Base-by-base conservation (phyloP, 2,888 invertebrate genomes). In the Eristalinus sepulchralis region DNA sequence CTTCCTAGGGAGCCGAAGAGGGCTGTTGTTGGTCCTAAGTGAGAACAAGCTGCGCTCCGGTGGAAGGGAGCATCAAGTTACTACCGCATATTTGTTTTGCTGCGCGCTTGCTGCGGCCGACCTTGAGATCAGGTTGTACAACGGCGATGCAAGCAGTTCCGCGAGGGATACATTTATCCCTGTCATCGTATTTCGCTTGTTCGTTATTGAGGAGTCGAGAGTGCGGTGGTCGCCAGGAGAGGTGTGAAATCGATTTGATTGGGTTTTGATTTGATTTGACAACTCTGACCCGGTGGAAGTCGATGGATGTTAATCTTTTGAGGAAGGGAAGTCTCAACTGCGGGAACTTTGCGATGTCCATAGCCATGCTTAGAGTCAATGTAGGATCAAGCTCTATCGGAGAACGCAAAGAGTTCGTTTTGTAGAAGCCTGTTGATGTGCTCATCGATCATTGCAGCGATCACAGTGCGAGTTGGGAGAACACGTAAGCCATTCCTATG, bases 41-140 rank as follows among this genome's bases (percentile, higher is more conserved):
- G 71, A 62, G 76, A 76, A 80, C 24, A 57, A 39, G 13, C 76
- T 17, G 34, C 24, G 55, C n/a, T 33, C 31, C 11, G 17, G 27
- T 22, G 57, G 20, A 22, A 27, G 60, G 70, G 27, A 34, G 27
- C 78, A 27, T 83, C 83, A 27, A 64, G 83, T 83, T 83, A 80
- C 83, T 83, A 80, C 83, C 80, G 83, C 83, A 83, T 83, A 70
- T 82, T 85, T 81, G 77, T 64, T 82, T 76, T 59, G 64, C 66
- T 31, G 60, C 13, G 36, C 36, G 77, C 67, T 39, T n/a, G 47
- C 31, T 85, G 17, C 8, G n/a, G 6, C 8, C 17, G 82, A 82
- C 85, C 85, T 85, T 85, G 72, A 72, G 85, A 73, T 85, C 82
- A 85, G 62, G 47, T 68, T 70, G 66, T 71, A 39, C 68, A 57